Conservation (phyloP, 2,888 invertebrate genomes). For the Endotricha flammealis region DNA sequence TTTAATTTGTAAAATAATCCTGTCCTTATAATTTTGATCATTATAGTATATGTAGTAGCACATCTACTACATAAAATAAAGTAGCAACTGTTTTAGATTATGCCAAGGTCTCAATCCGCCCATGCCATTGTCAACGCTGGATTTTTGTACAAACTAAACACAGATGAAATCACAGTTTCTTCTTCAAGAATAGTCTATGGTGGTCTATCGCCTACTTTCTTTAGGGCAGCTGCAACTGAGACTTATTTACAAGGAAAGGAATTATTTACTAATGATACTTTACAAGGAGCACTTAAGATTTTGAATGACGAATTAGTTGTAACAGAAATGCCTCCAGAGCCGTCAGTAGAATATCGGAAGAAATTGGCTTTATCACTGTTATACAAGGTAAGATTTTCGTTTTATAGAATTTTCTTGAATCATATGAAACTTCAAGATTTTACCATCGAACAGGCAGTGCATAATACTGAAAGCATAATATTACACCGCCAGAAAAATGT, state of each 20-base stretch:
- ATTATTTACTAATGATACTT: conserved; percentile 48
- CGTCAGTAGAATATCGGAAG: conserved; percentile 77
- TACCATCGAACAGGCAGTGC: too few species aligned
- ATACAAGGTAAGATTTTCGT: conserved; percentile 82
- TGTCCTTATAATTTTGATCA: too few species aligned
- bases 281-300: conserved; percentile 48
- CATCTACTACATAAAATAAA: too few species aligned
- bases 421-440: background rate
- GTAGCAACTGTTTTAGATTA: conserved; percentile 72
- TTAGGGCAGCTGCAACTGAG: conserved; percentile 74
- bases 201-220: conserved; percentile 64
- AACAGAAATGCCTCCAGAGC: conserved; percentile 69
- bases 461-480: too few species aligned
- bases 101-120: conserved; percentile 84
- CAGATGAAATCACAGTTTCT: conserved; percentile 35
- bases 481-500: too few species aligned
- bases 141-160: conserved; percentile 46
- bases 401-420: conserved; percentile 8
- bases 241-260: conserved; percentile 55
- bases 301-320: conserved; percentile 42
- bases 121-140: conserved; percentile 86
- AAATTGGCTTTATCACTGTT: conserved; percentile 79
- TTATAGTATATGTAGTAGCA: too few species aligned
- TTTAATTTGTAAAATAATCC: too few species aligned
- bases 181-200: conserved; percentile 76